Conservation (phyloP, 2,797 vertebrate genomes). For the Liasis olivaceus region DNA sequence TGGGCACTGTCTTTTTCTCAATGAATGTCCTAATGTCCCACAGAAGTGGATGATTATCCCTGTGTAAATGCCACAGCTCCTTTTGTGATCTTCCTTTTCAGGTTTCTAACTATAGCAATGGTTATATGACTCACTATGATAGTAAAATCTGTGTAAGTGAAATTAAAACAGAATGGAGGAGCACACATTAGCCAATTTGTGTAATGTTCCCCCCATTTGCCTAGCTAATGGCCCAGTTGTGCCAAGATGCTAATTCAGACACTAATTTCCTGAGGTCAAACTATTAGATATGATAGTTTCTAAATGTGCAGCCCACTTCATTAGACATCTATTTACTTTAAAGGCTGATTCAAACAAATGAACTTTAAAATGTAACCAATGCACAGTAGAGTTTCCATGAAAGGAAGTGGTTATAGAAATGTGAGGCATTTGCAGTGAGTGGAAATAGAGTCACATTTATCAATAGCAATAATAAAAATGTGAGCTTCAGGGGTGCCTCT, state of each 20-base stretch:
- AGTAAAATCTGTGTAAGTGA: background rate
- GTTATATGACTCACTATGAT: background rate
- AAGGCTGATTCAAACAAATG: constrained; percentile 38
- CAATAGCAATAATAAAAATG: background rate
- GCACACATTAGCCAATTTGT: background rate
- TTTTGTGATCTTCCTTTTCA: background rate
- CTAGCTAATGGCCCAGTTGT: constrained; percentile 11
- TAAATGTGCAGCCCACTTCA: constrained; percentile 48
- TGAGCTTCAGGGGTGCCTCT: background rate
- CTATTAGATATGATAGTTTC: constrained; percentile 47
- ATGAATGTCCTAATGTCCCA: background rate
- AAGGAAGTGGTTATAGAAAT: background rate
- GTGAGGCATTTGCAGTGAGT: background rate
- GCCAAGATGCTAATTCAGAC: constrained; percentile 38
- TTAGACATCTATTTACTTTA: constrained; percentile 44
- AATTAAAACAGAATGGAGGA: constrained; percentile 1
- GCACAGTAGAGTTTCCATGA: background rate
- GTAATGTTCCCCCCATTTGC: background rate
- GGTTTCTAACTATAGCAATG: background rate
- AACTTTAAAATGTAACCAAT: constrained; percentile 42
- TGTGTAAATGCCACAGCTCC: background rate
- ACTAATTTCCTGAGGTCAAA: constrained; percentile 50
- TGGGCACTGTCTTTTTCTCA: background rate
- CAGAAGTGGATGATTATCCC: background rate
- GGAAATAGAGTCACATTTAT: background rate